Evolutionary conservation across 1,140 invertebrate species (phyloP).

Genomic region (Bombyx mori): ASM3026992v2 NC_085121.1:9754001-9754500

Average conservation of each 20-base stretch:
- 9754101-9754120: slow-evolving; percentile 79
- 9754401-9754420: too few species aligned
- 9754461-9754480: too few species aligned
- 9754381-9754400: too few species aligned
- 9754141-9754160: slow-evolving; percentile 86
- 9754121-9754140: slow-evolving; percentile 87
- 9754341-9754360: too few species aligned
- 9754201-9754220: slow-evolving; percentile 77
- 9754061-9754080: slow-evolving; percentile 90
- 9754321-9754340: too few species aligned
- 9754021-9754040: not conserved
- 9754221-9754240: slow-evolving; percentile 79
- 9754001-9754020: too few species aligned
- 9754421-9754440: too few species aligned
- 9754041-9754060: slow-evolving; percentile 43
- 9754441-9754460: too few species aligned
- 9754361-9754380: too few species aligned
- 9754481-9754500: too few species aligned
- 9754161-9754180: slow-evolving; percentile 90
- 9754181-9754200: slow-evolving; percentile 82
- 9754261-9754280: slow-evolving; percentile 4
- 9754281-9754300: slow-evolving; percentile 1
- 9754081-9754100: slow-evolving; percentile 74
- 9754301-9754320: too few species aligned
- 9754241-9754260: slow-evolving; percentile 72